phyloP scores from a whole-genome alignment of 2,888 invertebrate species.

The Candidula unifasciata region DNA sequence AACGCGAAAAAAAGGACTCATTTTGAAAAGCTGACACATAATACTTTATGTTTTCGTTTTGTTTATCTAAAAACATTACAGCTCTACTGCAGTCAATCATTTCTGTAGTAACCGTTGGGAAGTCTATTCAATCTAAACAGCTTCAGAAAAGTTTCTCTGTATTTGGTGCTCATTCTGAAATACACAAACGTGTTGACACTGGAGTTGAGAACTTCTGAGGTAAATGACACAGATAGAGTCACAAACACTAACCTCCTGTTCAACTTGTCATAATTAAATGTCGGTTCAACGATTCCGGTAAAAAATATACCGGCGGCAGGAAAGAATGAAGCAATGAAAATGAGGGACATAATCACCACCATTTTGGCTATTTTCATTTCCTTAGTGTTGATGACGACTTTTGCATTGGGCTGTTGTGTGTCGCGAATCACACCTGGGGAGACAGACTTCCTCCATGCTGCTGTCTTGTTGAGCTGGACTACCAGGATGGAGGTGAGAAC shows the following conservation, averaged over 20 bases:
- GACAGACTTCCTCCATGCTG: background rate
- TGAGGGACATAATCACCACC: background rate
- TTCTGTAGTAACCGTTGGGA: too few relatives aligned
- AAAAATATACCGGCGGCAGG: conserved; percentile 5
- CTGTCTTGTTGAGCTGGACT: background rate
- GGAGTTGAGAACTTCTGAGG: background rate
- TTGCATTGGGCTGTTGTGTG: background rate
- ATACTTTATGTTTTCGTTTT: too few relatives aligned
- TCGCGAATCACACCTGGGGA: background rate
- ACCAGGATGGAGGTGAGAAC: background rate
- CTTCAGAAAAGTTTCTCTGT: background rate
- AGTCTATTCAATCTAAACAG: too few relatives aligned
- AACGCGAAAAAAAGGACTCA: too few relatives aligned
- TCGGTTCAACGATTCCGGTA: background rate
- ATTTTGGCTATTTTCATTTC: conserved; percentile 7
- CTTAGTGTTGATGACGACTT: background rate
- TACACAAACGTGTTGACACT: conserved; percentile 22
- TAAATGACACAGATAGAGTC: background rate
- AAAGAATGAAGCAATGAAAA: conserved; percentile 7
- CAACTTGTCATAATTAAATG: background rate
- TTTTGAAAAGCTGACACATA: too few relatives aligned
- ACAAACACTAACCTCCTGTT: background rate
- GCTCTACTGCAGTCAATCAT: too few relatives aligned
- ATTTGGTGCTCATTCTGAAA: conserved; percentile 17
- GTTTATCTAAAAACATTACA: too few relatives aligned